phyloP scores from a whole-genome alignment of 2,113 vertebrate genomes.

The Dipodomys merriami region DNA sequence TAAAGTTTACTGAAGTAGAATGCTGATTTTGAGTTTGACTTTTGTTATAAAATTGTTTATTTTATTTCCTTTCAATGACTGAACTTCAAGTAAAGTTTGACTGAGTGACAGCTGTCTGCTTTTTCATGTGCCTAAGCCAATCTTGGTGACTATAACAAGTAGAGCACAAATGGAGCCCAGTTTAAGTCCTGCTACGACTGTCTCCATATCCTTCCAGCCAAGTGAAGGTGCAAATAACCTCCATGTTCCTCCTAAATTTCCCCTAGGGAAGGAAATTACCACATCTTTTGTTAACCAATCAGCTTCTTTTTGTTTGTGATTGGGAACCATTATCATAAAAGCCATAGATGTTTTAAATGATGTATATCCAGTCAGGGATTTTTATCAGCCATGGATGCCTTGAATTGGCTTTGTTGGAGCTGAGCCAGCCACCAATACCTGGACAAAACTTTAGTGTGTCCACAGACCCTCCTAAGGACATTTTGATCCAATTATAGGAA shows the following conservation, averaged over 20 bases:
- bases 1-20: background rate
- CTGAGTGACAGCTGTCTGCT: background rate
- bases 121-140: background rate
- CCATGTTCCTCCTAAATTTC: background rate
- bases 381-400: background rate
- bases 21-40: background rate
- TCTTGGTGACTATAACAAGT: background rate
- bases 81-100: background rate
- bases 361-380: background rate
- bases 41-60: background rate
- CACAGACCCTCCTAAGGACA: too few relatives aligned
- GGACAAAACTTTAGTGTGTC: too few relatives aligned
- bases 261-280: background rate
- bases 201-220: too few relatives aligned
- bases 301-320: too few relatives aligned
- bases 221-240: background rate
- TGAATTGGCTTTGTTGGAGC: background rate
- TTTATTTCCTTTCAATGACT: too few relatives aligned
- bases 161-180: too few relatives aligned
- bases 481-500: too few relatives aligned
- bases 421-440: background rate
- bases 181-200: too few relatives aligned
- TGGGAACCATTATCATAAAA: background rate
- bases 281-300: too few relatives aligned
- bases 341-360: background rate